phyloP scores from a whole-genome alignment of 2,113 vertebrate species.

The Eulemur rufifrons region DNA sequence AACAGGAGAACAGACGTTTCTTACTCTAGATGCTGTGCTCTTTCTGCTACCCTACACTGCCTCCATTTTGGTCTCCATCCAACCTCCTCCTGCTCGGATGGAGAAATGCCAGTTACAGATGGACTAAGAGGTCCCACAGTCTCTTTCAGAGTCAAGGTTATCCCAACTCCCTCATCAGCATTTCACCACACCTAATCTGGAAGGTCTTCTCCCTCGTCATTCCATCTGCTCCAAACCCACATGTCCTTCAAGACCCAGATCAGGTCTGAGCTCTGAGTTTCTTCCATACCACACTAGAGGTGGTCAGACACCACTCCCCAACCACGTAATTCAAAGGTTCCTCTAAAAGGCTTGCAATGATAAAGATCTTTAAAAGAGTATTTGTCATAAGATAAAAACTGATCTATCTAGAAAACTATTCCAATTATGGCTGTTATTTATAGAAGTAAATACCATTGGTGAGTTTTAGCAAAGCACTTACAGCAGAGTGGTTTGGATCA shows the following conservation, averaged over 20 bases:
- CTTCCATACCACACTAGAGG: not conserved
- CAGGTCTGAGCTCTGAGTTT: not conserved
- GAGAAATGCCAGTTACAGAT: not conserved
- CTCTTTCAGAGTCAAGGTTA: not conserved
- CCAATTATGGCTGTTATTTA: slow-evolving; percentile 78
- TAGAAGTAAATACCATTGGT: slow-evolving; percentile 84
- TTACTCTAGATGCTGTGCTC: not conserved
- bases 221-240: not conserved
- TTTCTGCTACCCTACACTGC: not conserved
- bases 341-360: slow-evolving; percentile 53
- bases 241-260: not conserved
- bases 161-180: not conserved
- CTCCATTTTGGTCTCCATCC: not conserved
- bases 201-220: not conserved
- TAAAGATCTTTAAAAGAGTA: slow-evolving; percentile 54
- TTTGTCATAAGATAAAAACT: slow-evolving; percentile 63
- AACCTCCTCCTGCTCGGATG: not conserved
- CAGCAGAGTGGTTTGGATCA: slow-evolving; percentile 83
- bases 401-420: slow-evolving; percentile 69
- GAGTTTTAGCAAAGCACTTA: slow-evolving; percentile 84
- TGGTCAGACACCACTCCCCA: not conserved
- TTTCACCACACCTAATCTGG: not conserved
- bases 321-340: slow-evolving; percentile 27
- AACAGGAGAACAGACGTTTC: not conserved
- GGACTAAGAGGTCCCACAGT: not conserved